These are phyloP conservation scores for Zaprionus davidi DNA, from an alignment of 1,140 invertebrate genomes.

Conservation along the genomic window DNA sequence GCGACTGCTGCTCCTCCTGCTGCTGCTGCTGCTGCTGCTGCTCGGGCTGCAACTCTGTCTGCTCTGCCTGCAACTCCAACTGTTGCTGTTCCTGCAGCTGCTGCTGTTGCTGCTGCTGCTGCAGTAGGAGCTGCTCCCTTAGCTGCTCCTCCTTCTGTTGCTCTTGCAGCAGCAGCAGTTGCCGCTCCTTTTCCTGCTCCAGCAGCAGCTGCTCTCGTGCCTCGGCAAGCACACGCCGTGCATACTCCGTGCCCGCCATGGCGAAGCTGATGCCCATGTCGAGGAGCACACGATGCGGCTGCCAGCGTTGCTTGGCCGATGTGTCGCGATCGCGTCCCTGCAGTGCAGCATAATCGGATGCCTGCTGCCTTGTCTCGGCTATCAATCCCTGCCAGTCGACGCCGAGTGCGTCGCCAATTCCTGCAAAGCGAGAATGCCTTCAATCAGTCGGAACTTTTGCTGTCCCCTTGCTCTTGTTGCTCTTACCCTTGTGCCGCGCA, in stretches of 20 bases:
- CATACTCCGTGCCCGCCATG: slow-evolving; percentile 88
- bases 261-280: slow-evolving; percentile 90
- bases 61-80: background rate
- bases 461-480: background rate
- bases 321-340: slow-evolving; percentile 84
- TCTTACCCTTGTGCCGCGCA: slow-evolving; percentile 83
- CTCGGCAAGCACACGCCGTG: slow-evolving; percentile 85
- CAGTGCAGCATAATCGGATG: slow-evolving; percentile 81
- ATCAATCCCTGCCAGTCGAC: slow-evolving; percentile 96
- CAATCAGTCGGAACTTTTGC: background rate
- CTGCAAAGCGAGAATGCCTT: slow-evolving; percentile 69
- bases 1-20: background rate
- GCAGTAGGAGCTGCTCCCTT: slow-evolving; percentile 20
- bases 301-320: slow-evolving; percentile 90
- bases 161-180: slow-evolving; percentile 11
- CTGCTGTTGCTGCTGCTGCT: background rate
- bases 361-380: slow-evolving; percentile 89
- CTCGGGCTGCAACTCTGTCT: background rate
- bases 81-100: background rate
- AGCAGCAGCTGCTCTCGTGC: slow-evolving; percentile 67
- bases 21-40: background rate
- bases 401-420: slow-evolving; percentile 93
- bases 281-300: slow-evolving; percentile 89
- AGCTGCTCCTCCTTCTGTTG: background rate
- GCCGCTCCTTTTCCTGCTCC: slow-evolving; percentile 41